These are phyloP conservation scores for Glaucomys volans DNA, from an alignment of 2,113 vertebrate species.

Conservation along the genomic window DNA sequence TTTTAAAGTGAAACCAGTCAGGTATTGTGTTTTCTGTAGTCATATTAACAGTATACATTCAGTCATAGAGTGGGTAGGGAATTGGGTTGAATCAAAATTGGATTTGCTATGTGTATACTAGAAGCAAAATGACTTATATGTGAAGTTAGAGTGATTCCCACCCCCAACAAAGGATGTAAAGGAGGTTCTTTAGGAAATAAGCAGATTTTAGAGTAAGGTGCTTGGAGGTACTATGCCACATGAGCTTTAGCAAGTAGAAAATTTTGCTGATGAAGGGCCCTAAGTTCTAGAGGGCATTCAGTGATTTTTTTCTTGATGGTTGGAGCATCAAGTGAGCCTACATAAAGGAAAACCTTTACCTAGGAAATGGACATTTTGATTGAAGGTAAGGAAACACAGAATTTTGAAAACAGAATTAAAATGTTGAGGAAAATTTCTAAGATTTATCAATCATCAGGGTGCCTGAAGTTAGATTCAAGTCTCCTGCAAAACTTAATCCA, in stretches of 20 bases:
- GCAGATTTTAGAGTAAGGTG: neutral
- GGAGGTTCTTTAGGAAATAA: neutral
- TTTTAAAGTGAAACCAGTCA: constrained; percentile 44
- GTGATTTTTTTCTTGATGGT: constrained; percentile 16
- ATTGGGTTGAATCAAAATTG: neutral
- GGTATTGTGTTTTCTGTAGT: neutral
- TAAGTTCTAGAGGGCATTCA: neutral
- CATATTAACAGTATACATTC: neutral
- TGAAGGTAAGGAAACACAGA: neutral
- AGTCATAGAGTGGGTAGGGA: neutral
- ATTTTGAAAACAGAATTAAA: constrained; percentile 43
- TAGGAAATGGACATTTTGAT: constrained; percentile 49
- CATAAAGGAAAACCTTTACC: neutral
- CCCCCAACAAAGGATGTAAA: neutral
- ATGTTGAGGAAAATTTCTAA: neutral
- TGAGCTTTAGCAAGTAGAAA: neutral
- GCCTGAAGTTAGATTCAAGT: neutral
- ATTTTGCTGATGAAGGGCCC: neutral
- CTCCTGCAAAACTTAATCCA: neutral
- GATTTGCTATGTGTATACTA: neutral
- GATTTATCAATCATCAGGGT: constrained; percentile 3
- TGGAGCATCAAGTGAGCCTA: neutral
- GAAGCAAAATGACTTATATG: neutral
- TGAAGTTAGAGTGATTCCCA: neutral
- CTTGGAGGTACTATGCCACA: neutral